Base-by-base conservation (phyloP, 2,888 invertebrate genomes). In the Tiphia femorata region DNA sequence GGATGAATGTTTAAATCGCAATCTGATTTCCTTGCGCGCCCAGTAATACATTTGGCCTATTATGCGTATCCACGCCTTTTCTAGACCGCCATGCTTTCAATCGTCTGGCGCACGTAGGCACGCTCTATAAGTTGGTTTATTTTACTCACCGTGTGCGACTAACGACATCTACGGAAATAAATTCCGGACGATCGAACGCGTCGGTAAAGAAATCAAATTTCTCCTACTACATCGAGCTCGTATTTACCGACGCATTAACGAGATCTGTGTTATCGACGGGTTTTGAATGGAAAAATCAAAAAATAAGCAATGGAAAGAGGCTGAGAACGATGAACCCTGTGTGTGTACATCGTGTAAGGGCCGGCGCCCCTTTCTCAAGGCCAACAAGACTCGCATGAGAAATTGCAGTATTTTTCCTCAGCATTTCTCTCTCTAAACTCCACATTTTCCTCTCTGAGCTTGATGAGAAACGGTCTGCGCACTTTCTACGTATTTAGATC, bases 291-390 rank as follows among this genome's bases (percentile, higher is more conserved):
- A n/a, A n/a, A n/a, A n/a, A n/a, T n/a, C n/a, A n/a, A n/a, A n/a
- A n/a, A n/a, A n/a, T n/a, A n/a, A n/a, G n/a, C n/a, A n/a, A n/a
- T n/a, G n/a, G n/a, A n/a, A n/a, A n/a, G n/a, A n/a, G n/a, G n/a
- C n/a, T n/a, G n/a, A n/a, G 75, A 67, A 64, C 72, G 73, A 75
- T 71, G 76, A 78, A 76, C 76, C 46, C 63, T 61, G 54, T 64
- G n/a, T n/a, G 60, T 70, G 63, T 73, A 65, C 62, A 67, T 65
- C 62, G 54, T 54, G 53, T 58, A 70, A 75, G 73, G 76, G 76
- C 75, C 76, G 70, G 73, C 70, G 77, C 68, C 73, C 76, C 72
- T 73, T 70, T 72, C 61, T 75, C 80, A 80, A 81, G 78, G 79
- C 70, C 67, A 80, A 65, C 79, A 56, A n/a, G n/a, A 73, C 78